phyloP scores from a whole-genome alignment of 2,113 vertebrate species.

The Lampris megalopsis region DNA sequence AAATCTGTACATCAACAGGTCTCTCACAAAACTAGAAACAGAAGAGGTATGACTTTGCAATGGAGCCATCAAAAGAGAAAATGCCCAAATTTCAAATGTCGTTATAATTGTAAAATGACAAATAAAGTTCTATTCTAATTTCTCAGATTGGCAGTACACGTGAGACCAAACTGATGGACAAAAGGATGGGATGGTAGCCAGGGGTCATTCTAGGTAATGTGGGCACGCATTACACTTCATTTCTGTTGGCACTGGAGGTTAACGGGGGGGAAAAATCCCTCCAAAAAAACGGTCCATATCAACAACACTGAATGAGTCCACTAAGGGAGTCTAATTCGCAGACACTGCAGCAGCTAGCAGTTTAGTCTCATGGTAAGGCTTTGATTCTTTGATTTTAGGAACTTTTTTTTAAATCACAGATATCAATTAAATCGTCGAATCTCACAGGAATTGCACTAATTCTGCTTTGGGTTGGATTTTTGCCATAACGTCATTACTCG shows the following conservation, averaged over 20 bases:
- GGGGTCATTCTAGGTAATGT: too few species aligned
- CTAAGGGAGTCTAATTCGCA: too few species aligned
- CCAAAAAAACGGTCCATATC: too few species aligned
- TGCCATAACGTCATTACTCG: neutral
- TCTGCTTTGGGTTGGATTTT: too few species aligned
- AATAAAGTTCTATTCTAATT: too few species aligned
- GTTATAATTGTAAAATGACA: too few species aligned
- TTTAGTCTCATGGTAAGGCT: too few species aligned
- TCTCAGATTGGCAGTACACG: slow-evolving; percentile 16
- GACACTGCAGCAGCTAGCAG: too few species aligned
- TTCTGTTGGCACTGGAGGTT: slow-evolving; percentile 44
- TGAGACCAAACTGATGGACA: slow-evolving; percentile 42
- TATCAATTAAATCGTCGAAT: too few species aligned
- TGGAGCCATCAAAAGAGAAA: too few species aligned
- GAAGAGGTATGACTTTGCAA: slow-evolving; percentile 1
- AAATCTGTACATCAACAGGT: neutral
- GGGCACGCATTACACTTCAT: slow-evolving; percentile 24
- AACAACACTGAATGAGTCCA: neutral
- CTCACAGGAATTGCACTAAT: too few species aligned
- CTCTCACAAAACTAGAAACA: neutral
- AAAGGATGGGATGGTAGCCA: neutral
- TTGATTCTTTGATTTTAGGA: neutral
- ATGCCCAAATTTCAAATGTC: neutral
- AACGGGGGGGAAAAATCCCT: neutral
- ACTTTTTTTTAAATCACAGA: too few species aligned